Evolutionary conservation across 1,140 invertebrate species (phyloP).

Genomic region (Bombus cullumanus): DNA sequence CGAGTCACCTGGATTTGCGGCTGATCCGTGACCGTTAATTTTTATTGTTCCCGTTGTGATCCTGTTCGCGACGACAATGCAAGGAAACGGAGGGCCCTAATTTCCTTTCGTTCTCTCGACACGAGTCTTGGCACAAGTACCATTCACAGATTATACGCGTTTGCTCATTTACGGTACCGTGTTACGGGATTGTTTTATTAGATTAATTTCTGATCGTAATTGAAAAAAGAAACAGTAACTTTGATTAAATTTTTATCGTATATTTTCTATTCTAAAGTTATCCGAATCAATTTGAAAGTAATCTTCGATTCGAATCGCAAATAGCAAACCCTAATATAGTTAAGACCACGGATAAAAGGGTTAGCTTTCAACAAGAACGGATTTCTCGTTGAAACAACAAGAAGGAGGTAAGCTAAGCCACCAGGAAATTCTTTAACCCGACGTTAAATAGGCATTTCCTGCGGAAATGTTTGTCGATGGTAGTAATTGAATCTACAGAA

Average conservation of each 20-base stretch:
- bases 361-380: not conserved
- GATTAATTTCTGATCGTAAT: not conserved
- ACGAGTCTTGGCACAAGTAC: not conserved
- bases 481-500: not conserved
- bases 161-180: not conserved
- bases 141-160: not conserved
- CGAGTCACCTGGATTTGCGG: conserved; percentile 25
- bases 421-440: no score
- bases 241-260: not conserved
- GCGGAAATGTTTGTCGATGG: not conserved
- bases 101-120: not conserved
- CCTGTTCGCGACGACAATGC: not conserved
- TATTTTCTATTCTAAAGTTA: not conserved
- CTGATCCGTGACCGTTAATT: conserved; percentile 30
- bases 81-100: not conserved
- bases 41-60: conserved; percentile 6
- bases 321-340: not conserved
- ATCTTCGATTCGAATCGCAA: not conserved
- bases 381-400: not conserved
- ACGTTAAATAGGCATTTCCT: not conserved
- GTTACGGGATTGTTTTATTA: not conserved
- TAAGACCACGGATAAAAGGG: not conserved
- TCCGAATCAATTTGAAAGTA: no score
- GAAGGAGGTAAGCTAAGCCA: no score
- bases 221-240: not conserved